Base-by-base conservation (phyloP, 2,113 vertebrate species). In the Pogona vitticeps region DNA sequence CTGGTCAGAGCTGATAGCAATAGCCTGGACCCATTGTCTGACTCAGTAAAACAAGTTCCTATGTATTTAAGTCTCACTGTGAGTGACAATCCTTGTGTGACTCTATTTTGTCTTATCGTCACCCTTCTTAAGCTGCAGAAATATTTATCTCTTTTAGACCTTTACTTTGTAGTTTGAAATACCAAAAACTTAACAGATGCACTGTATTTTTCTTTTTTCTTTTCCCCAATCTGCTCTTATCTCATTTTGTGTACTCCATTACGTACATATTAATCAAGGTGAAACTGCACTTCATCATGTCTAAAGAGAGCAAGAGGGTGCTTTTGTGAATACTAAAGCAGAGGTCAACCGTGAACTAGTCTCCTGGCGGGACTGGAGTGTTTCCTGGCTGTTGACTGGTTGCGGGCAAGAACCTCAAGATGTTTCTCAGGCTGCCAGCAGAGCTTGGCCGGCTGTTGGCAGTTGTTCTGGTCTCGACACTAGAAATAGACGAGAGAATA, bases 251-350 rank as follows among this genome's bases (percentile, higher is more conserved):
- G n/a, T 67, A 86, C 38, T 36, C 6, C 84, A 6, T 91, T 91
- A 94, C 90, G 91, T 91, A 93, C 93, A 93, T 88, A 91, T 89
- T 88, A 89, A 94, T 91, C 91, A 91, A 94, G 93, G 87, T 93
- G 91, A 92, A 94, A 90, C 84, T 91, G 65, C 87, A 89, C 83
- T 92, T 88, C 83, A 83, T 75, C 84, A 36, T 0, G 0, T 89
- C 85, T 91, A 82, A 91, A 91, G 88, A 87, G 85, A 79, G 82
- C 84, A 79, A 42, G 0, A 2, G 76, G 87, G 91, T 92, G 90
- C 92, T 90, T 65, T 91, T 91, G 63, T 36, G 81, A 83, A 78
- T 90, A 89, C 65, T 76, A 33, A 76, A 82, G 78, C 86, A 91
- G 76, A 89, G 83, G 88, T 80, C 33, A 67, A 61, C 58, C 86